Conservation (phyloP, 2,888 invertebrate species). For the Thereva nobilitata region DNA sequence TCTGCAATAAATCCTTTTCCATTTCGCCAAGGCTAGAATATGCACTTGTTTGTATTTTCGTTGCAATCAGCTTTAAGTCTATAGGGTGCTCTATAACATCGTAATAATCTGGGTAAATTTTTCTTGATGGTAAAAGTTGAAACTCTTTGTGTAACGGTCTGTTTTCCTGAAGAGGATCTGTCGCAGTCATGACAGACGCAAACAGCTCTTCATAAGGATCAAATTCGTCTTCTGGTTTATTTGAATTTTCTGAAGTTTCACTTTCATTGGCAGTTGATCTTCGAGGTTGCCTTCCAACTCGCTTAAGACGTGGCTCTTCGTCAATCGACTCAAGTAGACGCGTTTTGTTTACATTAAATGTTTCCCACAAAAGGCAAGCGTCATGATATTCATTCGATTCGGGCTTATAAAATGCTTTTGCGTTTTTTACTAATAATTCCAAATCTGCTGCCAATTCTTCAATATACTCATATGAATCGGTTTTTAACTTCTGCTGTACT, state of each 20-base stretch:
- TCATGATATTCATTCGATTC: slow-evolving; percentile 86
- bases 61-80: slow-evolving; percentile 90
- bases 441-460: slow-evolving; percentile 90
- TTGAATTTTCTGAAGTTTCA: slow-evolving; percentile 71
- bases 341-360: slow-evolving; percentile 65
- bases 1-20: slow-evolving; percentile 85
- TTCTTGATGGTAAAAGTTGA: slow-evolving; percentile 88
- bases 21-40: slow-evolving; percentile 79
- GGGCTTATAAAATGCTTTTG: slow-evolving; percentile 92
- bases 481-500: slow-evolving; percentile 96
- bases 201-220: slow-evolving; percentile 88
- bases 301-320: slow-evolving; percentile 52
- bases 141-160: slow-evolving; percentile 86
- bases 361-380: slow-evolving; percentile 84
- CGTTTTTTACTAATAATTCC: slow-evolving; percentile 89
- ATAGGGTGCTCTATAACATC: slow-evolving; percentile 92
- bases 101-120: slow-evolving; percentile 94
- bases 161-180: slow-evolving; percentile 69
- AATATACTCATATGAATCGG: slow-evolving; percentile 93
- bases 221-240: slow-evolving; percentile 74
- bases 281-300: slow-evolving; percentile 52
- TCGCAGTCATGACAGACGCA: slow-evolving; percentile 82
- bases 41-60: slow-evolving; percentile 82
- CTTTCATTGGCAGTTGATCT: slow-evolving; percentile 58
- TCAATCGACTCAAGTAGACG: slow-evolving; percentile 54